Evolutionary conservation across 2,113 vertebrate genomes (phyloP).

Genomic region (Phasianus colchicus): DNA sequence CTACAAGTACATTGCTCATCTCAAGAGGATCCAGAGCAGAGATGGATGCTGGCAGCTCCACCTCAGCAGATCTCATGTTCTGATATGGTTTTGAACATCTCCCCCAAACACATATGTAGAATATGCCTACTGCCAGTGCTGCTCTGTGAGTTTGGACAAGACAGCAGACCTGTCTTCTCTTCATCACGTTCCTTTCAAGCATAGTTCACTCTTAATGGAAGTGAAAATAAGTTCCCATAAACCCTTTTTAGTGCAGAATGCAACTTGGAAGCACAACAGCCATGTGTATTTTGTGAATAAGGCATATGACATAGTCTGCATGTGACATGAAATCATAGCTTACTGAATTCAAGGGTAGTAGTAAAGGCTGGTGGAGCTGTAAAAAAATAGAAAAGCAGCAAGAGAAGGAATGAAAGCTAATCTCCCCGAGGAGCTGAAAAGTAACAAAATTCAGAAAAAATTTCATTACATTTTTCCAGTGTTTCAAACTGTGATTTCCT

Average conservation of each 20-base stretch:
- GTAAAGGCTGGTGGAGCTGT: neutral
- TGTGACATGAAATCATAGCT: neutral
- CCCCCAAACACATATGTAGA: fast-evolving
- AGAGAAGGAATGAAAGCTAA: slow-evolving; percentile 3
- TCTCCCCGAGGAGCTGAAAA: neutral
- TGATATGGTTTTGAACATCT: neutral
- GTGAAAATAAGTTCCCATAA: neutral
- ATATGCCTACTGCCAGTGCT: neutral
- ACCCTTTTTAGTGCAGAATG: neutral
- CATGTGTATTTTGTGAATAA: neutral
- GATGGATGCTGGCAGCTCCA: neutral
- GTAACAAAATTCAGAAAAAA: neutral
- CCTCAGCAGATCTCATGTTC: neutral
- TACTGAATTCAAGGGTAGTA: neutral
- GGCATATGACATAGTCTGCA: neutral
- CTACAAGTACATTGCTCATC: neutral
- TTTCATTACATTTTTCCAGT: neutral
- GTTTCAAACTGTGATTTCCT: neutral
- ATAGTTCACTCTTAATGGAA: neutral
- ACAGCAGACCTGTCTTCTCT: neutral
- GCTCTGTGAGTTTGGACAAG: neutral
- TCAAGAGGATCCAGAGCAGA: neutral
- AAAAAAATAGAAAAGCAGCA: neutral
- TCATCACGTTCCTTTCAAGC: neutral
- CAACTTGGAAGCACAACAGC: neutral